These are phyloP conservation scores for Motacilla tschutschensis DNA, from an alignment of 2,113 vertebrate species.

Conservation along the genomic window DNA sequence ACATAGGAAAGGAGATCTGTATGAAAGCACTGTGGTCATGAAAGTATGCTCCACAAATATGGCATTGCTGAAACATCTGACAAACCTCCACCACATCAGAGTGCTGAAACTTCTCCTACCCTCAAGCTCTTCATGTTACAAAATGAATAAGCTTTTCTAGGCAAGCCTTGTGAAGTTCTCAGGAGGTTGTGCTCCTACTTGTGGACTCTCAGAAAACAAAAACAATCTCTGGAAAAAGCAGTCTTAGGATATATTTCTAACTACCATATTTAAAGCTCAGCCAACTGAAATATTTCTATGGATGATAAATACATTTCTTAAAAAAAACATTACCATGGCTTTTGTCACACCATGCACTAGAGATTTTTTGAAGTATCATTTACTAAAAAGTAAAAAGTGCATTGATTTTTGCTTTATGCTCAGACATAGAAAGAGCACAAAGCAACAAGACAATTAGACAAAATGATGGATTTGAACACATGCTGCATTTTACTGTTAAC, in stretches of 20 bases:
- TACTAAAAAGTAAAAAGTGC: not conserved
- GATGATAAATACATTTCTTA: not conserved
- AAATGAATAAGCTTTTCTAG: slow-evolving; percentile 17
- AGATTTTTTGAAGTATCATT: not conserved
- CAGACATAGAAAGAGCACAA: not conserved
- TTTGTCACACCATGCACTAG: not conserved
- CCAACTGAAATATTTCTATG: not conserved
- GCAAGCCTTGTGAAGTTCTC: not conserved
- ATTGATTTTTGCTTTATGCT: not conserved
- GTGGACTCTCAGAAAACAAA: not conserved
- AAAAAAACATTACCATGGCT: not conserved
- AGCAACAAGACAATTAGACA: slow-evolving; percentile 18
- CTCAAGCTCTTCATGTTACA: not conserved
- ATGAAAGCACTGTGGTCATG: not conserved
- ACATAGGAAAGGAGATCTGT: not conserved
- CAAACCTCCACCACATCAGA: not conserved
- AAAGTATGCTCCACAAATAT: not conserved
- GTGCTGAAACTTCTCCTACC: not conserved
- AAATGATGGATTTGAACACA: slow-evolving; percentile 55
- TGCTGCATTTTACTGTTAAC: slow-evolving; percentile 25
- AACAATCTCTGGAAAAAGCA: not conserved
- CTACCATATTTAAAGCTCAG: not conserved
- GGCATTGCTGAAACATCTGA: not conserved
- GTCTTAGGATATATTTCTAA: not conserved
- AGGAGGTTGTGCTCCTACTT: not conserved